Conservation (phyloP, 2,888 invertebrate genomes). For the Drosophila prostipennis region DNA sequence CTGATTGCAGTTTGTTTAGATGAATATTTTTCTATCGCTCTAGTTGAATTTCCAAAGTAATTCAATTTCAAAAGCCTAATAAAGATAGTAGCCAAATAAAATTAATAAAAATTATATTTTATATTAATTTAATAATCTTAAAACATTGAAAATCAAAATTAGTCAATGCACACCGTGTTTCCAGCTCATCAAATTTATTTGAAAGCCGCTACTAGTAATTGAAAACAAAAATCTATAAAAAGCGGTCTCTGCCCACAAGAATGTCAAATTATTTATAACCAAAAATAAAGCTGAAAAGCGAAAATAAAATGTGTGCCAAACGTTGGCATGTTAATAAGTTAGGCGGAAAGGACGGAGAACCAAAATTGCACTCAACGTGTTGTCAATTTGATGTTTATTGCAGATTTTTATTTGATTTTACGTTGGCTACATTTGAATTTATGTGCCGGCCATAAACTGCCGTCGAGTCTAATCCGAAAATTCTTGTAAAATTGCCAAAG, state of each 20-base stretch:
- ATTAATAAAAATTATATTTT: background rate
- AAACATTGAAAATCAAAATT: background rate
- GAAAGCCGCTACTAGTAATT: conserved; percentile 21
- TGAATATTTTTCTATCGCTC: background rate
- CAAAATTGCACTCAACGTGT: conserved; percentile 53
- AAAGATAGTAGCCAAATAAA: background rate
- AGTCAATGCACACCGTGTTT: conserved; percentile 10
- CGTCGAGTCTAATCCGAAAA: conserved; percentile 65
- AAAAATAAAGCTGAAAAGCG: conserved; percentile 4
- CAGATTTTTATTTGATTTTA: conserved; percentile 76
- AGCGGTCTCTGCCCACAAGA: conserved; percentile 9
- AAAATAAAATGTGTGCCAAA: conserved; percentile 11
- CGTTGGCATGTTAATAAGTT: conserved; percentile 38
- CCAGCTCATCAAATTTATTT: conserved; percentile 16
- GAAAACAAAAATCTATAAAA: conserved; percentile 20
- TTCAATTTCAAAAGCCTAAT: background rate
- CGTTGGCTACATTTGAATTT: conserved; percentile 70
- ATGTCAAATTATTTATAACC: conserved; percentile 15
- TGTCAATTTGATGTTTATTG: conserved; percentile 77
- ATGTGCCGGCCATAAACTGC: conserved; percentile 65
- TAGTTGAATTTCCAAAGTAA: background rate
- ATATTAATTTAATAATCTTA: background rate
- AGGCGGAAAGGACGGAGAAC: background rate
- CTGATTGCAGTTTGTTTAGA: background rate
- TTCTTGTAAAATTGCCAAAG: conserved; percentile 68